phyloP scores from a whole-genome alignment of 2,113 vertebrate genomes.

The Taxidea taxus region DNA sequence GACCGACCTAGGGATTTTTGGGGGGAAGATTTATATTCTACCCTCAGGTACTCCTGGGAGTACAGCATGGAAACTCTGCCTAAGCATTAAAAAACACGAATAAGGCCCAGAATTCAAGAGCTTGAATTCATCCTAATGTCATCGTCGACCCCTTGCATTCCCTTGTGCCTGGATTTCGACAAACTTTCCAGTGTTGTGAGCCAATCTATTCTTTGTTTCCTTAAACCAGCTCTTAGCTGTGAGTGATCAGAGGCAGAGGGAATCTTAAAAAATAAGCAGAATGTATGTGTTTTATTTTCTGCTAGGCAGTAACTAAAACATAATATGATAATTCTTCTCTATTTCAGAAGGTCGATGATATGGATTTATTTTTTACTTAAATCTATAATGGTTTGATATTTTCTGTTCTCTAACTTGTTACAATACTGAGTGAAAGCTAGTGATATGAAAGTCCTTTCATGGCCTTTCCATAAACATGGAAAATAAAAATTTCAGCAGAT shows the following conservation, averaged over 20 bases:
- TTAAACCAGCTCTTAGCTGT: neutral
- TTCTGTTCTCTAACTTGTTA: neutral
- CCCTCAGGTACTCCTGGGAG: neutral
- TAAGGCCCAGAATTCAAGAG: no score
- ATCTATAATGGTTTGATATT: neutral
- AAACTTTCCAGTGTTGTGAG: neutral
- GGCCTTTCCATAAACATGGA: neutral
- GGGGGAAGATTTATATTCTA: neutral
- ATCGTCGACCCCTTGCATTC: neutral
- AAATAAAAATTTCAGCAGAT: neutral
- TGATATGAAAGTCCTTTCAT: neutral
- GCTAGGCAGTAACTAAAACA: neutral
- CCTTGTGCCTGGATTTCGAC: neutral
- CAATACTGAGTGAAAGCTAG: neutral
- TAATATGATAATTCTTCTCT: neutral
- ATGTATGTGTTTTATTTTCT: neutral
- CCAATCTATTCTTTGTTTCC: neutral
- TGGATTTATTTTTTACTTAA: neutral
- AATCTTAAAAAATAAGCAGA: neutral
- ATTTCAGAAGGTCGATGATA: neutral
- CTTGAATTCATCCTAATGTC: neutral
- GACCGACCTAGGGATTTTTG: neutral
- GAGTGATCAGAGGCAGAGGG: neutral
- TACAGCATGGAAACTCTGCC: neutral
- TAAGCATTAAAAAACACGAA: neutral